Conservation (phyloP, 2,888 invertebrate genomes). For the Lepidonotus clava region DNA sequence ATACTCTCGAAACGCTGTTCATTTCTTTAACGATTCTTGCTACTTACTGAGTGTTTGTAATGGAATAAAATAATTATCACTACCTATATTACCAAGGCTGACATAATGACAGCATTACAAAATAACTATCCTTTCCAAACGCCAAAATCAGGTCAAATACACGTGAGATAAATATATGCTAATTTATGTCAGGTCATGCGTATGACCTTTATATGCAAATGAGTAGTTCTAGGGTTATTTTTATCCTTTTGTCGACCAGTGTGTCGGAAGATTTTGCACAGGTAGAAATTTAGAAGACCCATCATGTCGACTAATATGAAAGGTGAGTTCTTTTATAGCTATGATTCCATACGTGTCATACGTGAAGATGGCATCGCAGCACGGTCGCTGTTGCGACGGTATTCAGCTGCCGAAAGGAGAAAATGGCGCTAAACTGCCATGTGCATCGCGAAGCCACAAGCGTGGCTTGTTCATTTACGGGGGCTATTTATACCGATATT, state of each 20-base stretch:
- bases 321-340: constrained; percentile 17
- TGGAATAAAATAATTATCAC: too few relatives aligned
- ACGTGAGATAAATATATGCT: constrained; percentile 39
- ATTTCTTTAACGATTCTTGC: too few relatives aligned
- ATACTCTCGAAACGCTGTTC: constrained; percentile 28
- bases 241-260: constrained; percentile 54
- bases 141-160: constrained; percentile 14
- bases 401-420: constrained; percentile 28
- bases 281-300: constrained; percentile 47
- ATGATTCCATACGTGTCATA: not conserved
- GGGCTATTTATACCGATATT: constrained; percentile 45
- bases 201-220: constrained; percentile 54
- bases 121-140: too few relatives aligned
- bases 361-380: not conserved
- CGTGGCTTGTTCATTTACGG: constrained; percentile 50
- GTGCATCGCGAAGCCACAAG: constrained; percentile 35
- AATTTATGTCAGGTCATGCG: constrained; percentile 53
- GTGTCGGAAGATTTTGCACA: constrained; percentile 50
- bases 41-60: too few relatives aligned
- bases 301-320: constrained; percentile 51
- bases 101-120: too few relatives aligned
- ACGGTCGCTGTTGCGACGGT: not conserved
- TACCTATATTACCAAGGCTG: too few relatives aligned
- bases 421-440: constrained; percentile 51
- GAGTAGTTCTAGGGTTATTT: constrained; percentile 37